These are phyloP conservation scores for Anthrax anthrax DNA, from an alignment of 2,888 invertebrate species.

Conservation along the genomic window DNA sequence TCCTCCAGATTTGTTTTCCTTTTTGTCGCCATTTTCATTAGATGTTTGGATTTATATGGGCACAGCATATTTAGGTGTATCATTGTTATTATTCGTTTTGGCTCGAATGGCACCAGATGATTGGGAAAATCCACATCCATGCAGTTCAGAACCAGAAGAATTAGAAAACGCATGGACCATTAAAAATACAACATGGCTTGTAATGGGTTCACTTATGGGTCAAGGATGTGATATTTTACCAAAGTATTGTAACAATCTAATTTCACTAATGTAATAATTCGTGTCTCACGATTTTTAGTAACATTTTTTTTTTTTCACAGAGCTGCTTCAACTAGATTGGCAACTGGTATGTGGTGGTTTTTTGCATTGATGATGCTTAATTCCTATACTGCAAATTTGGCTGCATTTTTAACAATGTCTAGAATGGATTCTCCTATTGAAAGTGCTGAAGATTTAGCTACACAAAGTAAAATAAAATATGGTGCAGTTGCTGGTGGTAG, in stretches of 20 bases:
- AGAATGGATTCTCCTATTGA: slow-evolving; percentile 79
- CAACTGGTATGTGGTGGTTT: slow-evolving; percentile 87
- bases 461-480: slow-evolving; percentile 91
- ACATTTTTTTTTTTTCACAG: too few species aligned
- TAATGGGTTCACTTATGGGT: slow-evolving; percentile 80
- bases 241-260: slow-evolving; percentile 46
- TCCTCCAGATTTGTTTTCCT: slow-evolving; percentile 74
- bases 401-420: slow-evolving; percentile 83
- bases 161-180: slow-evolving; percentile 78
- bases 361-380: slow-evolving; percentile 83
- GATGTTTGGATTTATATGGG: slow-evolving; percentile 87
- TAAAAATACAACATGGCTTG: slow-evolving; percentile 85
- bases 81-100: slow-evolving; percentile 65
- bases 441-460: slow-evolving; percentile 80
- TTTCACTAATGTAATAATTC: too few species aligned
- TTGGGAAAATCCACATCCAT: slow-evolving; percentile 88
- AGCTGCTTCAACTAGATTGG: slow-evolving; percentile 76
- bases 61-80: slow-evolving; percentile 69
- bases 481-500: slow-evolving; percentile 84
- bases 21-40: slow-evolving; percentile 71
- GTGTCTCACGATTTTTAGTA: not conserved
- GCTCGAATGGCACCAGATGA: slow-evolving; percentile 81
- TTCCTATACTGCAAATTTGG: slow-evolving; percentile 88
- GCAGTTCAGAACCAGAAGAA: slow-evolving; percentile 67
- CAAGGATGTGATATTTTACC: slow-evolving; percentile 89